Evolutionary conservation across 2,113 vertebrate genomes (phyloP), one percentile per base, ranked within the genome.

Genomic region (Oreochromis spilurus): DNA sequence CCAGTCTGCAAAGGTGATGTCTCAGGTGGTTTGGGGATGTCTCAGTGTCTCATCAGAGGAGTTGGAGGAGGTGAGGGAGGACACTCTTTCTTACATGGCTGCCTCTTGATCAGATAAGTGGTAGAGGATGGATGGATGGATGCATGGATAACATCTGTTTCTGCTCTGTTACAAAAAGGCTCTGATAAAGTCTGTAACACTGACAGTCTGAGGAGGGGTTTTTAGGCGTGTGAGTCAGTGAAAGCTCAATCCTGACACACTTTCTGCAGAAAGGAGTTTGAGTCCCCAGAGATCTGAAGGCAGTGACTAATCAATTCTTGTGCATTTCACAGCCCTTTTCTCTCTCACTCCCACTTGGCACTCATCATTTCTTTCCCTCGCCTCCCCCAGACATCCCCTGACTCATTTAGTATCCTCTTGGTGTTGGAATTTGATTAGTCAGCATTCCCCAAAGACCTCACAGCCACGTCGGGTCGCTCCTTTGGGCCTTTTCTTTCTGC

Each of bases 341-440:
- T 80, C 84, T 81, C 45, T 52, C 40, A 65, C 84, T 19, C 83
- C 79, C 79, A 83, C 89, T 81, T 86, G 48, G 75, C 52, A 62
- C 60, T 50, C 50, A 45, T 83, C 65, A 88, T 85, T 92, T 81
- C 81, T 81, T 29, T 48, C 77, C 75, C 84, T 62, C 16, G 13
- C 50, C 83, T 81, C 62, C 14, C 77, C 24, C 40, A 21, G 52
- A 87, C 29, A 31, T 55, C 77, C 21, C 17, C 57, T 87, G 91
- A 92, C 89, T 83, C 88, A 82, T 79, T 79, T 89, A 82, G 79
- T 50, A 88, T 19, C 67, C 85, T n/a, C 26, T 72, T 16, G 55
- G 75, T 9, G 34, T 29, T 79, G 84, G 88, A 90, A 85, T 90
- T 72, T 84, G 87, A 86, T 89, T 54, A 85, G 83, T 86, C 62